Conservation (phyloP, 2,888 invertebrate species). For the Pteria penguin region DNA sequence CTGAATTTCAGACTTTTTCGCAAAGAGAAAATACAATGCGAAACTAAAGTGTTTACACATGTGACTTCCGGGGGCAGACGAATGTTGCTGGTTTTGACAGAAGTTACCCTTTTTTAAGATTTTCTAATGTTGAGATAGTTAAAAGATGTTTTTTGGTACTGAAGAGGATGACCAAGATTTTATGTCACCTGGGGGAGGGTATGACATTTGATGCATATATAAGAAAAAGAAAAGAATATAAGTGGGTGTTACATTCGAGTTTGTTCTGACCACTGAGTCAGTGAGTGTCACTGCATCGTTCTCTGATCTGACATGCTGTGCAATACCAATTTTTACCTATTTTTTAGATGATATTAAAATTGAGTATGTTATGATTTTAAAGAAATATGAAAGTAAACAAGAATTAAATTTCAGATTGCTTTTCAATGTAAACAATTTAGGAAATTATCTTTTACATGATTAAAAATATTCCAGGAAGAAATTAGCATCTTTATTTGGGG, state of each 20-base stretch:
- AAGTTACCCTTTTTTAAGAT: not conserved
- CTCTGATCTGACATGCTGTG: not conserved
- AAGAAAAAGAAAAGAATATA: too few species aligned
- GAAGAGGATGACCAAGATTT: constrained; percentile 74
- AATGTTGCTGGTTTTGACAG: not conserved
- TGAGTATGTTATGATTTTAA: too few species aligned
- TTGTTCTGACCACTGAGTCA: too few species aligned
- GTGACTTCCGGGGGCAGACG: constrained; percentile 31
- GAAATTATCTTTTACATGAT: too few species aligned
- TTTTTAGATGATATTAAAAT: not conserved
- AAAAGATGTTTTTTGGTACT: constrained; percentile 69
- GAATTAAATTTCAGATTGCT: too few species aligned
- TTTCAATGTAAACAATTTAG: too few species aligned
- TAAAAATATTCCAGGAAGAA: constrained; percentile 70
- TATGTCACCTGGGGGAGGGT: constrained; percentile 62
- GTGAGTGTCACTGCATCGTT: too few species aligned
- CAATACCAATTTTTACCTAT: not conserved
- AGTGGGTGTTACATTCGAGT: too few species aligned
- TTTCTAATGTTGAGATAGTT: constrained; percentile 11
- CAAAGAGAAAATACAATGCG: too few species aligned
- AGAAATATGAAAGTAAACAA: too few species aligned
- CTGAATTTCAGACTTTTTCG: too few species aligned
- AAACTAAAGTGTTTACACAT: constrained; percentile 5
- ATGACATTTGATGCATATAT: too few species aligned
- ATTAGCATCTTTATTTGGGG: constrained; percentile 76